Evolutionary conservation across 2,888 invertebrate species (phyloP), one percentile per base, ranked within the genome.

Genomic region (Drosophila yooni): DNA sequence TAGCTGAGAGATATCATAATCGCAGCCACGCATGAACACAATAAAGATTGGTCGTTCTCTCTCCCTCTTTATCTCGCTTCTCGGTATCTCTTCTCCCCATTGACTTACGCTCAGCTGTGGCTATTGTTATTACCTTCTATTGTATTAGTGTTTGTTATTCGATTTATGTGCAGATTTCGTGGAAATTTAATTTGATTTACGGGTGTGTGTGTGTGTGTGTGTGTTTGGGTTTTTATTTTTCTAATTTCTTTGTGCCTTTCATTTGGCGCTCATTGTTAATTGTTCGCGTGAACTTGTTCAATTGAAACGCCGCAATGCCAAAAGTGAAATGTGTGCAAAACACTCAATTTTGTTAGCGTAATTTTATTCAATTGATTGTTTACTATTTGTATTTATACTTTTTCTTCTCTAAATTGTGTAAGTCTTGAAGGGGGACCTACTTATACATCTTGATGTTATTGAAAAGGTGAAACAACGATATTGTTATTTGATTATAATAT

Each of bases 201-300:
- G 21, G 54, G 31, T 58, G 10, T 48, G 29, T 72, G 63, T 54
- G 50, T n/a, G n/a, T 71, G n/a, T 60, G 25, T 58, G 8, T 59
- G 51, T 52, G 29, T 56, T 46, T 63, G 15, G 15, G 25, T 53
- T 71, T 29, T 68, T 72, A 52, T 65, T 71, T 66, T 56, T 72
- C 54, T 53, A 46, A 25, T 67, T 62, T 74, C 70, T 66, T 68
- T 62, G 21, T 46, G 46, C 46, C 50, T 64, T 74, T 71, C 15
- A 54, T 76, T 65, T 80, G 77, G 67, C 62, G 68, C 64, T 65
- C 62, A 78, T 89, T 91, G 84, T 91, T 92, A 92, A 92, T 91
- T 92, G 91, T 92, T 92, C 88, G 82, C 89, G 86, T 90, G 91
- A 92, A 91, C 82, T 91, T 90, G 74, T 88, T 92, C 84, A 91